Evolutionary conservation across 2,888 invertebrate genomes (phyloP).

Genomic region (Nomada ferruginata): DNA sequence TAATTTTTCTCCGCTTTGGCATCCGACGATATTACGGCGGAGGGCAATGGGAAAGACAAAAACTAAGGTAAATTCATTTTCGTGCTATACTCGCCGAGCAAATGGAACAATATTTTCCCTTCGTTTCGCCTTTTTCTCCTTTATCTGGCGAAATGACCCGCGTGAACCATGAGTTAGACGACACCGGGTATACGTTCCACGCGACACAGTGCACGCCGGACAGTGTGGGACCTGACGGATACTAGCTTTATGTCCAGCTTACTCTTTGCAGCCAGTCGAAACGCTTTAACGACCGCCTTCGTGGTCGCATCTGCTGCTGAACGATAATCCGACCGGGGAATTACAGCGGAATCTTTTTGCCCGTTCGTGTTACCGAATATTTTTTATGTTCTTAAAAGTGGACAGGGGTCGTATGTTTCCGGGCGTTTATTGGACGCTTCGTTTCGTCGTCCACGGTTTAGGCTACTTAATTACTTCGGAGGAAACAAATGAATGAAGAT

Average conservation of each 20-base stretch:
- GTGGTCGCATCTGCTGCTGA: constrained; percentile 40
- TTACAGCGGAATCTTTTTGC: constrained; percentile 36
- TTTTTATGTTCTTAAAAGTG: constrained; percentile 6
- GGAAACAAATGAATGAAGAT: neutral
- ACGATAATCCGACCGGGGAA: constrained; percentile 37
- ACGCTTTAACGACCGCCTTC: constrained; percentile 27
- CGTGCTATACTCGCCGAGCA: constrained; percentile 70
- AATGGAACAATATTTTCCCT: constrained; percentile 64
- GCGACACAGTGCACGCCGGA: constrained; percentile 7
- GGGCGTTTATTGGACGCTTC: neutral
- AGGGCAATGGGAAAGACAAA: constrained; percentile 23
- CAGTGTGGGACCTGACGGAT: neutral
- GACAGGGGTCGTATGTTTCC: neutral
- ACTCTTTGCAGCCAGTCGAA: constrained; percentile 23
- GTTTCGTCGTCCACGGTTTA: neutral
- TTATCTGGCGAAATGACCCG: constrained; percentile 59
- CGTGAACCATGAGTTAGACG: constrained; percentile 73
- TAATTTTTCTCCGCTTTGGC: constrained; percentile 70
- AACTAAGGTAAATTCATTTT: constrained; percentile 72
- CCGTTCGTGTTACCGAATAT: constrained; percentile 7
- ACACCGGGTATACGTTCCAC: constrained; percentile 51
- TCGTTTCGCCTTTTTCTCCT: constrained; percentile 30
- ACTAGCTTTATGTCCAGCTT: neutral
- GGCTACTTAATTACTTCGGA: neutral
- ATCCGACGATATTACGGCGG: constrained; percentile 54